Evolutionary conservation across 2,113 vertebrate species (phyloP), one percentile per base, ranked within the genome.

Genomic region (Platysternon megacephalum): DNA sequence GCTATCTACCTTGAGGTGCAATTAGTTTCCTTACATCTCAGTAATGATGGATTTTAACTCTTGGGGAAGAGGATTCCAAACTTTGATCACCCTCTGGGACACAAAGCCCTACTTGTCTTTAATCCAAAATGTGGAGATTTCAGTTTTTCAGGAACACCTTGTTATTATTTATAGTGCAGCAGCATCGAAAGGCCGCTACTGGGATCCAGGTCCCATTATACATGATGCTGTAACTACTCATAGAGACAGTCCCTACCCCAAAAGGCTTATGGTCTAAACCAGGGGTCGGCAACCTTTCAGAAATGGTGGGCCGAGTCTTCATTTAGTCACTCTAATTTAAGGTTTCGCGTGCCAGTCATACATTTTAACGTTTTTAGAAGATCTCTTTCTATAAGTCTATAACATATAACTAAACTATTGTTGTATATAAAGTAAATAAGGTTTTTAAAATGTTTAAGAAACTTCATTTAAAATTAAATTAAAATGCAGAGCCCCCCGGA

Each of bases 141-240:
- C 12, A 65, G 32, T 82, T 94, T 92, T 53, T 87, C 86, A 92
- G 28, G 12, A 42, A 3, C 49, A n/a, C 48, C 83, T 49, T 65
- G 53, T 87, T 46, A 21, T 68, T 82, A 32, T 32, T 91, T 82
- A 24, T 80, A 53, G 48, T 51, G 28, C 0, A 84, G 78, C 32
- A 95, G 84, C 52, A 53, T 53, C 3, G 21, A 53, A 53, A 53
- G 19, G 52, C 52, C 52, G 7, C 4, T 19, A 79, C 29, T 46
- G 26, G 12, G 51, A 68, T 19, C 49, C 22, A 12, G 16, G 1
- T 2, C 58, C 93, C 44, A 87, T 74, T 3, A 39, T 94, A 9
- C 21, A 51, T 0, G 0, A 39, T n/a, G 16, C 16, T 13, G 2
- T 26, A 53, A 6, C 32, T 82, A 11, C 3, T 42, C 28, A 16